phyloP scores from a whole-genome alignment of 1,140 invertebrate species.

The Odontomachus brunneus region DNA sequence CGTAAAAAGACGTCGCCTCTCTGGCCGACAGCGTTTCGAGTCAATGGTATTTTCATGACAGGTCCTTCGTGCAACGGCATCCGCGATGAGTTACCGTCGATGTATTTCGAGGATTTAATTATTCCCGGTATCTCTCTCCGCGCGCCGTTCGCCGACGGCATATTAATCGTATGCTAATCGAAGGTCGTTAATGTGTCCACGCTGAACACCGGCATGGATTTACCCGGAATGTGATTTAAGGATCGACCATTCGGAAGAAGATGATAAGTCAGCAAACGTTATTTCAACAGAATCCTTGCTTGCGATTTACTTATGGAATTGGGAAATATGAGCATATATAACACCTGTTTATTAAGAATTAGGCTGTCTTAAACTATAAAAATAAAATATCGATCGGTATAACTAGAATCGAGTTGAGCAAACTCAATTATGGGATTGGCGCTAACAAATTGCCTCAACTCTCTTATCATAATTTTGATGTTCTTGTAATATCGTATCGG shows the following conservation, averaged over 20 bases:
- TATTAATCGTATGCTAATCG: conserved; percentile 78
- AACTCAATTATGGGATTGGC: too few species aligned
- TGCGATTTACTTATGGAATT: too few species aligned
- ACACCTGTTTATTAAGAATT: too few species aligned
- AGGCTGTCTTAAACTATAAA: too few species aligned
- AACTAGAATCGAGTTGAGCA: too few species aligned
- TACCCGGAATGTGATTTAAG: conserved; percentile 47
- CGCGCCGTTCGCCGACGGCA: conserved; percentile 49
- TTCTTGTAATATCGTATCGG: too few species aligned
- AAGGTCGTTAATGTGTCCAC: conserved; percentile 69
- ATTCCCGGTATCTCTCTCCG: conserved; percentile 63
- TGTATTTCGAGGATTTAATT: conserved; percentile 77
- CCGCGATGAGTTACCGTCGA: conserved; percentile 60
- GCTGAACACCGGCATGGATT: conserved; percentile 61
- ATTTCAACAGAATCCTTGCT: too few species aligned
- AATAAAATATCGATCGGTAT: too few species aligned
- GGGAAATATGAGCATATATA: too few species aligned
- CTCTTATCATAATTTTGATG: too few species aligned
- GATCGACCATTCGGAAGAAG: neutral
- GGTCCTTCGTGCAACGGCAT: conserved; percentile 18
- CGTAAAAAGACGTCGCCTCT: conserved; percentile 41
- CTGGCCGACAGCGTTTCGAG: conserved; percentile 26
- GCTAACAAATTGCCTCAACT: too few species aligned
- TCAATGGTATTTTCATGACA: conserved; percentile 49
- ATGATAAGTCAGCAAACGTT: too few species aligned